Evolutionary conservation across 1,140 invertebrate genomes (phyloP).

Genomic region (Meloidogyne exigua): DNA sequence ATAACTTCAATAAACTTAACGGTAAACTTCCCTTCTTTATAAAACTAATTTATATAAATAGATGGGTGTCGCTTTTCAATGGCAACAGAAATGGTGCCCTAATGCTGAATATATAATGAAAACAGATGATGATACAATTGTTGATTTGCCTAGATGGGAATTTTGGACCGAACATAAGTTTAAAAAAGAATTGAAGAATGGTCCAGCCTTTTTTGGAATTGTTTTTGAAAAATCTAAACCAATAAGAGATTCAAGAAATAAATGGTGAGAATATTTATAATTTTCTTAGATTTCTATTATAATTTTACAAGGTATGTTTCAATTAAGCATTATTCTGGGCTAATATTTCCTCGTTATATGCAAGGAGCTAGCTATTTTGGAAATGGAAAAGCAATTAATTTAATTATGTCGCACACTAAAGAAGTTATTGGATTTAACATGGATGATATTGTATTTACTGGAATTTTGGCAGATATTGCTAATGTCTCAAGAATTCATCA

Average conservation of each 20-base stretch:
- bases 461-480: slow-evolving; percentile 10
- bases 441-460: slow-evolving; percentile 19
- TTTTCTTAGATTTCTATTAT: neutral
- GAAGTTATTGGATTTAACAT: slow-evolving; percentile 17
- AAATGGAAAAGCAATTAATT: slow-evolving; percentile 5
- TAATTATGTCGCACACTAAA: slow-evolving; percentile 15
- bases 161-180: slow-evolving; percentile 8
- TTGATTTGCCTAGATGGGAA: slow-evolving; percentile 17
- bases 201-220: slow-evolving; percentile 13
- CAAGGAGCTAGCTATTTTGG: slow-evolving; percentile 25
- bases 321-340: neutral
- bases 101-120: slow-evolving; percentile 25
- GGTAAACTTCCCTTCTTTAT: too few species aligned
- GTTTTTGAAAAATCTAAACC: neutral
- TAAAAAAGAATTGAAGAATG: slow-evolving; percentile 7
- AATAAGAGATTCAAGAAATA: neutral
- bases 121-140: slow-evolving; percentile 26
- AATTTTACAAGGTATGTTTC: slow-evolving; percentile 2
- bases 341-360: neutral
- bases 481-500: neutral
- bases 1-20: too few species aligned
- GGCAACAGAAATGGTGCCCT: slow-evolving; percentile 14
- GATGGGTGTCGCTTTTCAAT: slow-evolving; percentile 6
- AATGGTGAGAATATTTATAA: neutral
- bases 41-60: too few species aligned